A percentile compares a stretch with the other conserved stretches of the same genome.
Conservation (phyloP, 2,797 vertebrate species). For the Sebastes trivittatus region DNA sequence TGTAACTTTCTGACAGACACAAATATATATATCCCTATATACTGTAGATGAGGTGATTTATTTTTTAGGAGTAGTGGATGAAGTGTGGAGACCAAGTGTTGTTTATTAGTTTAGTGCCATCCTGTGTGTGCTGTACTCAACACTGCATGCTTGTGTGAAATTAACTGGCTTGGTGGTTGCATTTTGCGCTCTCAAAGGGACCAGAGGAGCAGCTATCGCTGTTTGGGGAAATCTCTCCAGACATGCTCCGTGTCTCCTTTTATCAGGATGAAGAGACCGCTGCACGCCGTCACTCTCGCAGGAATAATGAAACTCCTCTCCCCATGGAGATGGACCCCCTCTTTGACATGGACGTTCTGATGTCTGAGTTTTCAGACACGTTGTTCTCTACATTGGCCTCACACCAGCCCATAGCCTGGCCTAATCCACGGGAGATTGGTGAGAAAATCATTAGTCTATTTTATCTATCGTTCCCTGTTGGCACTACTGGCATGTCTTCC, state of each 20-base stretch:
- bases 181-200: conserved; percentile 78
- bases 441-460: conserved; percentile 45
- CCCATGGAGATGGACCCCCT: conserved; percentile 97
- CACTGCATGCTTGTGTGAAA: conserved; percentile 67
- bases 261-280: conserved; percentile 92
- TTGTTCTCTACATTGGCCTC: conserved; percentile 95
- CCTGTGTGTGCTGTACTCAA: conserved; percentile 24
- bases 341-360: conserved; percentile 95
- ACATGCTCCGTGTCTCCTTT: conserved; percentile 85
- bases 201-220: conserved; percentile 84
- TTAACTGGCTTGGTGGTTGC: conserved; percentile 75
- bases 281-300: conserved; percentile 78
- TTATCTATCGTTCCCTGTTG: neutral
- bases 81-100: neutral
- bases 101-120: neutral
- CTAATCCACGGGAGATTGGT: conserved; percentile 96
- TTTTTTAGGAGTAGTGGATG: conserved; percentile 4
- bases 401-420: conserved; percentile 91
- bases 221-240: conserved; percentile 87
- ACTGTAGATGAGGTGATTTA: neutral
- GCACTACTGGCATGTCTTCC: neutral
- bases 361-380: conserved; percentile 97
- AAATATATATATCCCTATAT: neutral
- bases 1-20: neutral
- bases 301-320: conserved; percentile 84